phyloP scores from a whole-genome alignment of 2,113 vertebrate species.

The Coptodon bakossiorum region DNA sequence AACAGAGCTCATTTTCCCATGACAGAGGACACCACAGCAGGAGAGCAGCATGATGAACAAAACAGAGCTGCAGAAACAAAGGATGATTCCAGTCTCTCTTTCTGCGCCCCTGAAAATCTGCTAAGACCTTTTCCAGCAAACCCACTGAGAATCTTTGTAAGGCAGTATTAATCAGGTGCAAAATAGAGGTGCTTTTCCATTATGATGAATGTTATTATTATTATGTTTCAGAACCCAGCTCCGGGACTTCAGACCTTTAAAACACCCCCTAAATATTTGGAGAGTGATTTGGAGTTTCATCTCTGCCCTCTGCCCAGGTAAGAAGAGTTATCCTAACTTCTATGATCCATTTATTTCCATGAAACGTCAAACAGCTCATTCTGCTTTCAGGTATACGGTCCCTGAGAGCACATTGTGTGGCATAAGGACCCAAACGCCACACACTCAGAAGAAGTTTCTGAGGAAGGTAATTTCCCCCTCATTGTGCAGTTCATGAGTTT shows the following conservation, averaged over 20 bases:
- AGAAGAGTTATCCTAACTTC: neutral
- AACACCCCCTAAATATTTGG: conserved; percentile 73
- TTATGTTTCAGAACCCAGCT: conserved; percentile 77
- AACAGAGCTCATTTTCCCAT: neutral
- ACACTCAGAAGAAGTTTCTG: conserved; percentile 74
- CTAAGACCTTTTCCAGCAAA: conserved; percentile 57
- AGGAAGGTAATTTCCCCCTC: conserved; percentile 65
- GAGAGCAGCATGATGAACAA: neutral
- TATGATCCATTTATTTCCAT: neutral
- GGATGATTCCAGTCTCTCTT: conserved; percentile 47
- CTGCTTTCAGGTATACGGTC: conserved; percentile 52
- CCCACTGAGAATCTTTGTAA: conserved; percentile 86
- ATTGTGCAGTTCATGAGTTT: neutral
- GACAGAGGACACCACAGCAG: neutral
- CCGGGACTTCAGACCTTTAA: conserved; percentile 77
- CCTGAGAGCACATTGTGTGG: conserved; percentile 41
- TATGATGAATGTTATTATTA: neutral
- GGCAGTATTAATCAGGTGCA: conserved; percentile 7
- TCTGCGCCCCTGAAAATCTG: conserved; percentile 72
- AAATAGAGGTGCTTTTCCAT: neutral
- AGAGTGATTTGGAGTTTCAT: conserved; percentile 79
- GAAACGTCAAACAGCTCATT: neutral
- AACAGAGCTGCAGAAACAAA: neutral
- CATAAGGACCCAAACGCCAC: conserved; percentile 55
- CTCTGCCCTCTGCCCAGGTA: conserved; percentile 80